phyloP scores from a whole-genome alignment of 2,113 vertebrate genomes.

The Sula dactylatra region DNA sequence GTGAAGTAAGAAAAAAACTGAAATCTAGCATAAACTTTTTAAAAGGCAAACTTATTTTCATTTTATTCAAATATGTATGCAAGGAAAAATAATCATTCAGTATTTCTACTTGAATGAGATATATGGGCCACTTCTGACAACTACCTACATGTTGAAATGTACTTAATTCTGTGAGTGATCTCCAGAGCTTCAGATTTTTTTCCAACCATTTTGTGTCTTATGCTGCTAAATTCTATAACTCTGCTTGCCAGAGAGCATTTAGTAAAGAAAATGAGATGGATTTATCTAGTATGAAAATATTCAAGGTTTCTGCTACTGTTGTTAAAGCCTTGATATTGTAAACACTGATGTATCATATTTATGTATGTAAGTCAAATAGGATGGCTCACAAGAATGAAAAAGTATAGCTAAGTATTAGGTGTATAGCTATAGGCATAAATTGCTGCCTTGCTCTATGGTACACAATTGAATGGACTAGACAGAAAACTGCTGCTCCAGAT shows the following conservation, averaged over 20 bases:
- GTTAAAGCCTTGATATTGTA: neutral
- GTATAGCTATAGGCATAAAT: neutral
- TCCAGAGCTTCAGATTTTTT: conserved; percentile 7
- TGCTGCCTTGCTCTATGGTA: neutral
- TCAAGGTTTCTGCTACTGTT: neutral
- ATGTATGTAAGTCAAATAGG: neutral
- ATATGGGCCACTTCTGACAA: neutral
- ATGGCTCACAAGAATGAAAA: neutral
- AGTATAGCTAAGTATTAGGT: neutral
- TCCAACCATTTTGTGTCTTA: neutral
- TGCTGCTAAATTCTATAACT: neutral
- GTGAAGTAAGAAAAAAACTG: neutral
- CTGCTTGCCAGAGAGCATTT: neutral
- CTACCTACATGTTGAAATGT: neutral
- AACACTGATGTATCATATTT: neutral
- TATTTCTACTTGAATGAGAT: neutral
- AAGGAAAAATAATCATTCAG: neutral
- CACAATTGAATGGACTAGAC: neutral
- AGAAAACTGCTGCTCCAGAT: neutral
- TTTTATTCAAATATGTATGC: neutral
- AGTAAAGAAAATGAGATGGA: neutral
- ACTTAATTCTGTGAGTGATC: neutral
- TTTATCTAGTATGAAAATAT: neutral
- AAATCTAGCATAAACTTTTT: neutral
- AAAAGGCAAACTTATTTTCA: neutral